Percentiles rank a stretch among this genome's conserved stretches.
Evolutionary conservation across 2,113 vertebrate genomes (phyloP).

Genomic region (Dasypus novemcinctus): DNA sequence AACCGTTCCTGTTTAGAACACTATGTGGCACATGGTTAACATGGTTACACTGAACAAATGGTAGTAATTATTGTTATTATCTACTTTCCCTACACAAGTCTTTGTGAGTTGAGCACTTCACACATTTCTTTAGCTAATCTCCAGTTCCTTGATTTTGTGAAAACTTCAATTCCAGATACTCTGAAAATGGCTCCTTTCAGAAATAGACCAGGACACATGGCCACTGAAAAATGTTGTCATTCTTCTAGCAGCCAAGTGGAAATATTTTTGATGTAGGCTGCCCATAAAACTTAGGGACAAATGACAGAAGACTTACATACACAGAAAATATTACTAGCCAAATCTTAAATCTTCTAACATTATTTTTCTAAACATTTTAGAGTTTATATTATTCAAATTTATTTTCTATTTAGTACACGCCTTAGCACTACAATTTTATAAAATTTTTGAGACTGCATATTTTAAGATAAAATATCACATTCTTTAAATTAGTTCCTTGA

Average conservation of each 20-base stretch:
- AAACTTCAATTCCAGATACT: background rate
- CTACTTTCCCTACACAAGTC: background rate
- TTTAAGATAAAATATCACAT: background rate
- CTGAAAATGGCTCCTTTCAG: background rate
- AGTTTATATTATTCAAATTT: slow-evolving; percentile 76
- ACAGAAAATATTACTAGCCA: slow-evolving; percentile 69
- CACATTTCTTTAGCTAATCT: background rate
- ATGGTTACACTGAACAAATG: background rate
- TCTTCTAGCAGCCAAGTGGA: slow-evolving; percentile 49
- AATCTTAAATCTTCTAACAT: slow-evolving; percentile 76
- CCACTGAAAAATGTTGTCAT: background rate
- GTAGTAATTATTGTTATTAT: slow-evolving; percentile 21
- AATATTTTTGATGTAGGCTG: slow-evolving; percentile 78
- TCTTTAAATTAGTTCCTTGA: background rate
- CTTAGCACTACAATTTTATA: slow-evolving; percentile 57
- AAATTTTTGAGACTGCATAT: background rate
- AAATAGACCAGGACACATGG: slow-evolving; percentile 25
- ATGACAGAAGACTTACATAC: slow-evolving; percentile 66
- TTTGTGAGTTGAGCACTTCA: background rate
- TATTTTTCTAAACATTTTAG: slow-evolving; percentile 77
- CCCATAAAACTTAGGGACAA: slow-evolving; percentile 72
- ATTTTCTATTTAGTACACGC: slow-evolving; percentile 73
- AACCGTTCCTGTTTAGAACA: background rate
- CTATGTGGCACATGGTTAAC: background rate
- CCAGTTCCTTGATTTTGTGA: slow-evolving; percentile 6